Base-by-base conservation (phyloP, 2,113 vertebrate genomes). In the Pomatorhinus ruficollis region DNA sequence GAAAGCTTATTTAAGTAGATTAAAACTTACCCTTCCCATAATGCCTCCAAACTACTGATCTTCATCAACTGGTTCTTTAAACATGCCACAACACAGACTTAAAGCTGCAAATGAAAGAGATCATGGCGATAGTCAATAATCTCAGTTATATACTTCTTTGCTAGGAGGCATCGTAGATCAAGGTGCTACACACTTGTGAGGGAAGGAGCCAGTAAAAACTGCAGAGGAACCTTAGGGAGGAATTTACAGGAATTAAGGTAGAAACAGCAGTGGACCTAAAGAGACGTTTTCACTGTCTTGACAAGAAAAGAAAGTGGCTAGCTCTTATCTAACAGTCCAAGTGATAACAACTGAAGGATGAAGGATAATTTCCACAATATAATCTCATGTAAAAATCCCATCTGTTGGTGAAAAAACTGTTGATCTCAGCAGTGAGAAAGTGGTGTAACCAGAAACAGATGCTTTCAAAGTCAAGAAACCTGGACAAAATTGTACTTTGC, bases 1-100 rank as follows among this genome's bases (percentile, higher is more conserved):
- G 52, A 60, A 72, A 74, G 52, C 89, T 83, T 83, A 74, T 63
- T 85, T 72, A 72, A 85, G 68, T 71, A 93, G 85, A 49, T 94
- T 44, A 83, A 94, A 85, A n/a, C 0, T 5, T 74, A n/a, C 49
- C 22, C 40, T 92, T 93, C 95, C 88, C 76, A 81, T 60, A 77
- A 90, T 56, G n/a, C 68, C 37, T 56, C 71, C 56, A 71, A 83
- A 91, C 72, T 71, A 74, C 79, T 49, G 78, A 83, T 92, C 64
- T 86, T 92, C 95, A 75, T 86, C 86, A 88, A 84, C 44, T 71
- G 79, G 40, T 64, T 96, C 56, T n/a, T 89, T 57, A 75, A 96
- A 94, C 93, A 17, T 94, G 96, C 83, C 57, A 60, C 68, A 77
- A 94, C 92, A 86, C n/a, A 88, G 80, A 75, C 83, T 83, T 70